phyloP scores from a whole-genome alignment of 2,113 vertebrate genomes.

The Anser cygnoides region DNA sequence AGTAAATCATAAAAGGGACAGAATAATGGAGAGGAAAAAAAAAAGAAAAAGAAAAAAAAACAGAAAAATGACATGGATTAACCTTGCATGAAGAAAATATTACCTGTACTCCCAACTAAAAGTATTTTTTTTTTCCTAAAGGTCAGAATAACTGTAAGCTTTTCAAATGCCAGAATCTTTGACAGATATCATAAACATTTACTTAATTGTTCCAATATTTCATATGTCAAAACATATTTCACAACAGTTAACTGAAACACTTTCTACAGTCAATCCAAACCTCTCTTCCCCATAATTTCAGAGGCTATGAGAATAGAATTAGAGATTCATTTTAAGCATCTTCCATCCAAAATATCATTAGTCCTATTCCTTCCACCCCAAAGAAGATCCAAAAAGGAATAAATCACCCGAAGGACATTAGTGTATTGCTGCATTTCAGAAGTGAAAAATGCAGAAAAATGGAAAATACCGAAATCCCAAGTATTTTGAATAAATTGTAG shows the following conservation, averaged over 20 bases:
- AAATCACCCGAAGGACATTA: not conserved
- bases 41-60: not conserved
- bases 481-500: not conserved
- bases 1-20: not conserved
- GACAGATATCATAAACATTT: slow-evolving; percentile 48
- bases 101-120: slow-evolving; percentile 19
- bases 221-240: slow-evolving; percentile 6
- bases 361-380: not conserved
- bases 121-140: slow-evolving; percentile 22
- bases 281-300: not conserved
- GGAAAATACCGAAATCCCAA: not conserved
- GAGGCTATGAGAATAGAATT: not conserved
- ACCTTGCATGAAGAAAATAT: slow-evolving; percentile 9
- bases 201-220: slow-evolving; percentile 36
- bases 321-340: not conserved
- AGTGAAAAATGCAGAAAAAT: not conserved
- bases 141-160: slow-evolving; percentile 50
- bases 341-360: not conserved
- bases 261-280: not conserved
- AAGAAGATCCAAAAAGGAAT: not conserved
- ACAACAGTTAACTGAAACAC: slow-evolving; percentile 2
- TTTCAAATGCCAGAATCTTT: slow-evolving; percentile 62
- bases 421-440: not conserved
- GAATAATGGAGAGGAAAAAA: not conserved
- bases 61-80: not conserved